Evolutionary conservation across 2,888 invertebrate genomes (phyloP).

Genomic region (Caenorhabditis sp.): DNA sequence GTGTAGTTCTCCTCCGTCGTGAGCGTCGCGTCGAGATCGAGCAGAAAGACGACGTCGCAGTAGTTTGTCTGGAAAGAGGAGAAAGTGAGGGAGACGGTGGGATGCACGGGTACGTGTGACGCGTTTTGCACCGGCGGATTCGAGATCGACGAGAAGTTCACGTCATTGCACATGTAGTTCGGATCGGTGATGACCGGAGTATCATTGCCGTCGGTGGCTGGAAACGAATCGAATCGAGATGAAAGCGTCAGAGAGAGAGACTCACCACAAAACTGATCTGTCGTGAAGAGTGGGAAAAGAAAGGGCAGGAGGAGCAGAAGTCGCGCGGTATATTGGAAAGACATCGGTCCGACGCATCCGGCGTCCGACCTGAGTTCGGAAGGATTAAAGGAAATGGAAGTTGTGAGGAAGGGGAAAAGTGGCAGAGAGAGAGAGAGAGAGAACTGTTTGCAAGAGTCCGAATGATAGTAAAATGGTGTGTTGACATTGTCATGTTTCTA

Average conservation of each 20-base stretch:
- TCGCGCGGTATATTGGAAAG: constrained; percentile 6
- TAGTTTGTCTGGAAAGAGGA: constrained; percentile 29
- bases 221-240: background rate
- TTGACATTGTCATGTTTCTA: too few relatives aligned
- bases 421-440: background rate
- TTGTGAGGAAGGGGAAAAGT: background rate
- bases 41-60: constrained; percentile 61
- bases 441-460: too few relatives aligned
- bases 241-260: background rate
- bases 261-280: constrained; percentile 45
- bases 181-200: constrained; percentile 34
- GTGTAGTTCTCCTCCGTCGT: constrained; percentile 58
- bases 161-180: constrained; percentile 31
- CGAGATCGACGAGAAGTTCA: constrained; percentile 20
- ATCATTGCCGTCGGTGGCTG: constrained; percentile 54
- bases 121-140: constrained; percentile 18
- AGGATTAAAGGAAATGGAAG: too few relatives aligned
- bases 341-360: constrained; percentile 45
- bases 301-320: constrained; percentile 11
- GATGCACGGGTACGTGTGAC: constrained; percentile 1
- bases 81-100: background rate
- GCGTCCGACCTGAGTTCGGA: constrained; percentile 5
- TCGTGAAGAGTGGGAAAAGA: background rate
- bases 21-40: constrained; percentile 60
- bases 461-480: too few relatives aligned